phyloP scores from a whole-genome alignment of 1,140 invertebrate species.

The Zaprionus ornatus region DNA sequence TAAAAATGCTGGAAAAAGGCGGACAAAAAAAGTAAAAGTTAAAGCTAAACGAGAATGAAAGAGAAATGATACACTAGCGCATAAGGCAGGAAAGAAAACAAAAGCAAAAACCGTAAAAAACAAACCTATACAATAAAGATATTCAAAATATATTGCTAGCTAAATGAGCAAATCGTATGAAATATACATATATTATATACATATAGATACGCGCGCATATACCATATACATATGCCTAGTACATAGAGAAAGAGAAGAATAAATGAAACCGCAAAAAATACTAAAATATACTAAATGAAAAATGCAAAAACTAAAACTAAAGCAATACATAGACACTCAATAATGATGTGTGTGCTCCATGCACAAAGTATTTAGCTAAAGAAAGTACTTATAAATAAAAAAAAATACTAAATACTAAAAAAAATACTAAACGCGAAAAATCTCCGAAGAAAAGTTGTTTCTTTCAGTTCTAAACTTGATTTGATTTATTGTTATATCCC shows the following conservation, averaged over 20 bases:
- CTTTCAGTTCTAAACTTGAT: neutral
- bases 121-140: slow-evolving; percentile 72
- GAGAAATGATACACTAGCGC: slow-evolving; percentile 18
- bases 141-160: slow-evolving; percentile 75
- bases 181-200: slow-evolving; percentile 52
- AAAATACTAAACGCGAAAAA: slow-evolving; percentile 32
- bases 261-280: slow-evolving; percentile 42
- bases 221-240: slow-evolving; percentile 39
- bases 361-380: slow-evolving; percentile 76
- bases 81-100: slow-evolving; percentile 12
- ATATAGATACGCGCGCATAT: slow-evolving; percentile 53
- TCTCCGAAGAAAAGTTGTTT: neutral
- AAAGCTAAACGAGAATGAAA: slow-evolving; percentile 16
- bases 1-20: slow-evolving; percentile 34
- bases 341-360: slow-evolving; percentile 58
- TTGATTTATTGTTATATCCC: slow-evolving; percentile 23
- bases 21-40: slow-evolving; percentile 48
- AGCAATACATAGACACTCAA: slow-evolving; percentile 80
- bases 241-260: slow-evolving; percentile 54
- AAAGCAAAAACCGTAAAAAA: slow-evolving; percentile 17
- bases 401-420: slow-evolving; percentile 39
- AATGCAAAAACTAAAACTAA: slow-evolving; percentile 65
- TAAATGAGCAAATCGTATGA: slow-evolving; percentile 52
- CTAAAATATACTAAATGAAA: slow-evolving; percentile 19
- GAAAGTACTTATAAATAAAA: slow-evolving; percentile 40